Evolutionary conservation across 2,797 vertebrate genomes (phyloP).

Genomic region (Microtus agrestis): DNA sequence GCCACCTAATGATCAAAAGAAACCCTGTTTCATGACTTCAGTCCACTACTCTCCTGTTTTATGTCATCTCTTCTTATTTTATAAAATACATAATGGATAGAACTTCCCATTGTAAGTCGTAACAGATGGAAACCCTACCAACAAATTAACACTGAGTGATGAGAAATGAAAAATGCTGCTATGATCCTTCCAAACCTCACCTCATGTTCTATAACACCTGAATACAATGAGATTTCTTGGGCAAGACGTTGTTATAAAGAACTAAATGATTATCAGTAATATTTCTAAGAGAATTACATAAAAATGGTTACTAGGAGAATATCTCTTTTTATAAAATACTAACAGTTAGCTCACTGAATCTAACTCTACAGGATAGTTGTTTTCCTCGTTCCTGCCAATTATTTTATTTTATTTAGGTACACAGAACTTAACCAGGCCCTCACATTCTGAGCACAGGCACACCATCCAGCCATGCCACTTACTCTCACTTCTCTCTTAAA

Average conservation of each 20-base stretch:
- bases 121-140: background rate
- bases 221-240: conserved; percentile 22
- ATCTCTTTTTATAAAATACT: background rate
- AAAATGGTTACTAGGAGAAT: background rate
- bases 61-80: background rate
- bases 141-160: background rate
- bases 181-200: conserved; percentile 3
- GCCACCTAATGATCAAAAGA: background rate
- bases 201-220: background rate
- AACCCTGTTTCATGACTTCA: background rate
- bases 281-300: background rate
- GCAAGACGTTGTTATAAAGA: conserved; percentile 18
- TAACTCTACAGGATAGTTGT: background rate
- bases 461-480: background rate
- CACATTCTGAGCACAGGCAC: background rate
- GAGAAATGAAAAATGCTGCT: background rate
- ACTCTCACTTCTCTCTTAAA: conserved; percentile 17
- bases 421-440: background rate
- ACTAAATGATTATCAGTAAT: background rate
- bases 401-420: background rate
- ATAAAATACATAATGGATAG: background rate
- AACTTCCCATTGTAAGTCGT: background rate
- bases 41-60: background rate
- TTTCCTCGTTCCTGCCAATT: background rate
- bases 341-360: background rate